phyloP scores from a whole-genome alignment of 2,113 vertebrate genomes.

The Pollachius pollachius region DNA sequence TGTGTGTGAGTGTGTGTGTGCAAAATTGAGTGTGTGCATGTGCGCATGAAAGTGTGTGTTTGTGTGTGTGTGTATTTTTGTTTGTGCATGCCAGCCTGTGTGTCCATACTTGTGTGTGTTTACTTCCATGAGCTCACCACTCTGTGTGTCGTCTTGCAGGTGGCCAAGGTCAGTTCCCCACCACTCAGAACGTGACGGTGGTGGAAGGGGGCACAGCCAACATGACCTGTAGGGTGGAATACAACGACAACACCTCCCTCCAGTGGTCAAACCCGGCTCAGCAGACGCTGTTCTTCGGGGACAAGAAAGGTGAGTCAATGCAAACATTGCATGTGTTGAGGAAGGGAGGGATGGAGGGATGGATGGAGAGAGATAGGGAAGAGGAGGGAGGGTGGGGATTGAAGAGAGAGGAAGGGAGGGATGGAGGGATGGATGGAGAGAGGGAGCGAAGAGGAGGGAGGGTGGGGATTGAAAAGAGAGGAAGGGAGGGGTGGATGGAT shows the following conservation, averaged over 20 bases:
- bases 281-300: constrained; percentile 97
- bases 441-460: background rate
- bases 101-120: background rate
- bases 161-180: constrained; percentile 92
- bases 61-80: background rate
- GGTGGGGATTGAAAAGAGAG: background rate
- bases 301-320: constrained; percentile 91
- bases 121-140: background rate
- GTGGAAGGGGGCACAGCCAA: constrained; percentile 92
- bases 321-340: background rate
- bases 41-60: background rate
- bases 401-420: background rate
- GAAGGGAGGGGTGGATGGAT: constrained; percentile 26
- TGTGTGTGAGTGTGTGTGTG: too few species aligned
- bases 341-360: background rate
- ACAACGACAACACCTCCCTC: constrained; percentile 99
- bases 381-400: background rate
- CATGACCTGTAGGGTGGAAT: constrained; percentile 98
- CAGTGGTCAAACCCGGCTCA: constrained; percentile 99
- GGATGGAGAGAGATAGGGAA: background rate
- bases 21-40: background rate
- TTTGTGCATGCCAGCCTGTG: background rate
- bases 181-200: constrained; percentile 95
- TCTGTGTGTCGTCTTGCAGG: constrained; percentile 67
- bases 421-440: background rate